phyloP scores from a whole-genome alignment of 64 coral and sea anemone species.

The Stichodactyla helianthus region DNA sequence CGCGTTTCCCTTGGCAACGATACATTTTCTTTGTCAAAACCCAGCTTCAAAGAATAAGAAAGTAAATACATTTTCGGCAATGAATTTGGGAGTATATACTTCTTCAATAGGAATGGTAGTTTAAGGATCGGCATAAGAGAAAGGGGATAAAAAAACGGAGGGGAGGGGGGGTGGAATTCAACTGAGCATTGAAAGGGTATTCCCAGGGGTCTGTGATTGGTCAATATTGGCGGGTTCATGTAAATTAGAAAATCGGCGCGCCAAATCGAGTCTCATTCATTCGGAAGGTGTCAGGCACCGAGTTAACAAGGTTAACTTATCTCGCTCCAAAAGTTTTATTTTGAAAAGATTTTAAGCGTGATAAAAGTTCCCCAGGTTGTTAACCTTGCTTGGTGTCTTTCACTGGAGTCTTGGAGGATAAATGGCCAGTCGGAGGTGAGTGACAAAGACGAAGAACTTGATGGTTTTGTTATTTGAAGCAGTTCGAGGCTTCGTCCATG shows the following conservation, averaged over 20 bases:
- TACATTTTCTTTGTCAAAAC: no score
- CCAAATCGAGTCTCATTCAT: conserved; percentile 26
- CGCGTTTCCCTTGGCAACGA: no score
- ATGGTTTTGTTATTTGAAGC: neutral
- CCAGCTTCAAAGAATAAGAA: no score
- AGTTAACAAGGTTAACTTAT: neutral
- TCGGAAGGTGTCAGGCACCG: neutral
- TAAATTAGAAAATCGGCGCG: neutral
- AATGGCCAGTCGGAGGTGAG: conserved; percentile 19
- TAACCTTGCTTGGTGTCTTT: conserved; percentile 5
- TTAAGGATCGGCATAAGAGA: no score
- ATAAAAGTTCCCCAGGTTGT: neutral
- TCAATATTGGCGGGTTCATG: neutral
- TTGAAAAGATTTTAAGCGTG: neutral
- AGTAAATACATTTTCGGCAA: no score
- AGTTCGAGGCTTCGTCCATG: neutral
- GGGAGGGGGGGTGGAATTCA: no score
- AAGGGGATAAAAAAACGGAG: no score
- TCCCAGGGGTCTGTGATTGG: neutral
- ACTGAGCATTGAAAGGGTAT: neutral
- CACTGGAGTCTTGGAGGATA: neutral
- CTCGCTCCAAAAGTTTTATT: neutral
- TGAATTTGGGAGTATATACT: no score
- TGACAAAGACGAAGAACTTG: neutral
- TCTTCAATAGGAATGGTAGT: no score